A percentile compares a stretch with the other conserved stretches of the same genome.
phyloP scores from a whole-genome alignment of 2,113 vertebrate genomes.

The Hydrolagus affinis region DNA sequence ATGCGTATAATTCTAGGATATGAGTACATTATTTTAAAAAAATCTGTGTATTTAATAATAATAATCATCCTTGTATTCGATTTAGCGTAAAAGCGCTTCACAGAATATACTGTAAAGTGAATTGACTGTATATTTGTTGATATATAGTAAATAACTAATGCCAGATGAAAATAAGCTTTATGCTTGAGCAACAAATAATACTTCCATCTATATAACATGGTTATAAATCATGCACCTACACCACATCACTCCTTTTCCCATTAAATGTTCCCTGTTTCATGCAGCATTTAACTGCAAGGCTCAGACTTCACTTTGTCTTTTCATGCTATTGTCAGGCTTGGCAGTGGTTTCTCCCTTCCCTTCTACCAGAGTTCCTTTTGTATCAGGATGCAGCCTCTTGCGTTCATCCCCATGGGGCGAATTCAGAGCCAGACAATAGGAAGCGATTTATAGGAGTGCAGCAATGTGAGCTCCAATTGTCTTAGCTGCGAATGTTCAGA shows the following conservation, averaged over 20 bases:
- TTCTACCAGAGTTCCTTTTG: neutral
- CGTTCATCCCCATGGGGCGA: neutral
- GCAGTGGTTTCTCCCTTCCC: neutral
- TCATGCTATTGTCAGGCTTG: neutral
- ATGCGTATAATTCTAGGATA: neutral
- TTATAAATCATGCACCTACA: neutral
- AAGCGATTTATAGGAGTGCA: neutral
- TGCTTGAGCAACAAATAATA: neutral
- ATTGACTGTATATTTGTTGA: too few relatives aligned
- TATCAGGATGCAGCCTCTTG: neutral
- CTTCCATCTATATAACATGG: neutral
- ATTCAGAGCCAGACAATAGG: neutral
- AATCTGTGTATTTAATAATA: neutral
- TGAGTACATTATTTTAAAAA: neutral
- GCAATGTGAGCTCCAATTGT: neutral
- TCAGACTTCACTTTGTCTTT: conserved; percentile 6
- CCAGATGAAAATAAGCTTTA: neutral
- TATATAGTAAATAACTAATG: neutral
- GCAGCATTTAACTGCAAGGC: neutral
- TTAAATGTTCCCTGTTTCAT: neutral
- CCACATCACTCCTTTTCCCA: neutral
- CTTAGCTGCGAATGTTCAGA: neutral
- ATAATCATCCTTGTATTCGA: too few relatives aligned
- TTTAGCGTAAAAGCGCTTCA: too few relatives aligned
- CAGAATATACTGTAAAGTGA: too few relatives aligned